A percentile compares a stretch with the other conserved stretches of the same genome.
Conservation (phyloP, 2,797 vertebrate species). For the Mus minutoides region DNA sequence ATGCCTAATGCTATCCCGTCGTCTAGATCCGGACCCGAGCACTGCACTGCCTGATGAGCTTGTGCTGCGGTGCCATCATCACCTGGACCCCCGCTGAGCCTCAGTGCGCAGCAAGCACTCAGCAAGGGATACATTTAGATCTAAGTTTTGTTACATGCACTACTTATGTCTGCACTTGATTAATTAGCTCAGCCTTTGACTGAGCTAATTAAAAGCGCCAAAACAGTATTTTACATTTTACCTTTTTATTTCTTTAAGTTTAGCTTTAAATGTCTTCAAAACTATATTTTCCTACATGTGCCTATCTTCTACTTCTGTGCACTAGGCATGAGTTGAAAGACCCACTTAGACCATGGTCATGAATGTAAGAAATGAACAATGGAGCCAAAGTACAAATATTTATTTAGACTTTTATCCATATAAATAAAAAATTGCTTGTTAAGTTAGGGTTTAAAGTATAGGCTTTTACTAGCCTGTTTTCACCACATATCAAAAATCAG, state of each 20-base stretch:
- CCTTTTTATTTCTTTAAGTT: neutral
- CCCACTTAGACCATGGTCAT: neutral
- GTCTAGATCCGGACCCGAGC: neutral
- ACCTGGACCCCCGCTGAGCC: neutral
- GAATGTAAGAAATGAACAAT: neutral
- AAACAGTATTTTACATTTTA: constrained; percentile 20
- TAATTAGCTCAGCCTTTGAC: constrained; percentile 28
- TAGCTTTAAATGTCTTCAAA: constrained; percentile 49
- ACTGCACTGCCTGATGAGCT: neutral
- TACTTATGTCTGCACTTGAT: constrained; percentile 28
- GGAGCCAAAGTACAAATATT: neutral
- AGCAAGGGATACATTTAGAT: constrained; percentile 46
- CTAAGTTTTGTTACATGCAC: constrained; percentile 3
- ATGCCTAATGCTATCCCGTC: too few relatives aligned
- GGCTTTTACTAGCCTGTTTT: constrained; percentile 50
- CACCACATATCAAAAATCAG: neutral
- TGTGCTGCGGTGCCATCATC: neutral
- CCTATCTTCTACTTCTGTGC: neutral
- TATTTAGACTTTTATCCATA: constrained; percentile 3
- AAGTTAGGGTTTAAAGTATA: constrained; percentile 23
- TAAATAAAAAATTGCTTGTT: constrained; percentile 18
- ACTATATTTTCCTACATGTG: neutral
- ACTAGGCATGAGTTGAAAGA: neutral
- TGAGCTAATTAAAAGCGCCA: constrained; percentile 24
- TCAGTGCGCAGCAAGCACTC: neutral